phyloP scores from a whole-genome alignment of 23 tunicate genomes.

The Trididemnum clinides region DNA sequence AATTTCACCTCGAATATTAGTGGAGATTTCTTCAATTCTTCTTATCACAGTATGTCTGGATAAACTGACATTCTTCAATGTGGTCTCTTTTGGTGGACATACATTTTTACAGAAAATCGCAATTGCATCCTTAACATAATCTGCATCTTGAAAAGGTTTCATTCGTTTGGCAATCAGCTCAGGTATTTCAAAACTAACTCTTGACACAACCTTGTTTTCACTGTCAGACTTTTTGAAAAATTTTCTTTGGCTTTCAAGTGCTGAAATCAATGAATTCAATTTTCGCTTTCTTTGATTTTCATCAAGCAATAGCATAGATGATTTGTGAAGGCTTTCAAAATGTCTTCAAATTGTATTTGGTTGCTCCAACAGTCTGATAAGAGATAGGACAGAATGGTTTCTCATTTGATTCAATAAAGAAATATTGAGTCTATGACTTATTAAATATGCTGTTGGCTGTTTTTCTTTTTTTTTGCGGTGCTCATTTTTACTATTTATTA shows the following conservation, averaged over 20 bases:
- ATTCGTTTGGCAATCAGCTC: neutral
- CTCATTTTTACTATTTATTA: too few species aligned
- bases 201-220: neutral
- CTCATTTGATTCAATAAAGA: too few species aligned
- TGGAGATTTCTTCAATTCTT: neutral
- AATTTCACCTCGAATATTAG: neutral
- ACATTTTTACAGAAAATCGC: neutral
- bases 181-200: too few species aligned
- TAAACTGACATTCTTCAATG: neutral
- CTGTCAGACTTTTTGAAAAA: neutral
- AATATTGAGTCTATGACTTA: neutral
- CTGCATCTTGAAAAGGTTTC: conserved; percentile 2
- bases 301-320: too few species aligned
- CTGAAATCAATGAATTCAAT: neutral
- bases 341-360: neutral
- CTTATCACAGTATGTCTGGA: neutral
- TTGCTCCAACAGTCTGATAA: neutral
- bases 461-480: too few species aligned
- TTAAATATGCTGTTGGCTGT: too few species aligned
- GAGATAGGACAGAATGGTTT: neutral
- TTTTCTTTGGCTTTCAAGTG: neutral
- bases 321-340: neutral
- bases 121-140: neutral
- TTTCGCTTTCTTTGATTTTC: too few species aligned
- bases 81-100: neutral